Evolutionary conservation across 2,888 invertebrate genomes (phyloP).

Genomic region (Ophion costatus): DNA sequence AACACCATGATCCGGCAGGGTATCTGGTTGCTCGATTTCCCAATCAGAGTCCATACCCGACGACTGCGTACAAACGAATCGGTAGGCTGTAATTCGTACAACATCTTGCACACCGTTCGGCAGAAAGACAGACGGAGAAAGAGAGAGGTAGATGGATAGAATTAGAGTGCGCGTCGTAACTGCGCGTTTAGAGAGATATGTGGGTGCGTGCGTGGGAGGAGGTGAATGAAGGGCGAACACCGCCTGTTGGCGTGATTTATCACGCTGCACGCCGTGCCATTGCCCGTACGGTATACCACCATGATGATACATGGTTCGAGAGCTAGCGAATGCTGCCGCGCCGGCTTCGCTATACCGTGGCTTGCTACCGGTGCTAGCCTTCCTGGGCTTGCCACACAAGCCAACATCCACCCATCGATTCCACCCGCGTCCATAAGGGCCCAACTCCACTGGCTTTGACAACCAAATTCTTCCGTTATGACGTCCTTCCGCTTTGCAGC

Average conservation of each 20-base stretch:
- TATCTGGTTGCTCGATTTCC: background rate
- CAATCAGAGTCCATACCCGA: conserved; percentile 67
- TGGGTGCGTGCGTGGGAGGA: conserved; percentile 71
- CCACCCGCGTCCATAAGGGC: conserved; percentile 17
- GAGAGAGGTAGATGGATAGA: conserved; percentile 23
- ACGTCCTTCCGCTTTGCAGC: conserved; percentile 14
- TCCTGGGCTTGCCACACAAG: conserved; percentile 24
- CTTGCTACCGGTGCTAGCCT: conserved; percentile 35
- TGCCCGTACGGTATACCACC: conserved; percentile 77
- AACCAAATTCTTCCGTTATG: conserved; percentile 1
- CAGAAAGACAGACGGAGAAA: conserved; percentile 51
- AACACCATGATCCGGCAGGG: background rate
- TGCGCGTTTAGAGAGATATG: conserved; percentile 61
- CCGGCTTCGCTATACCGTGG: conserved; percentile 32
- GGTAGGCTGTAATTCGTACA: conserved; percentile 59
- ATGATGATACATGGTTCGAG: conserved; percentile 79
- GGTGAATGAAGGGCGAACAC: conserved; percentile 80
- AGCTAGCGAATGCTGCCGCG: conserved; percentile 61
- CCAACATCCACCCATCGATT: background rate
- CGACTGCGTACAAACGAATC: conserved; percentile 78
- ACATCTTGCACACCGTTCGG: conserved; percentile 20
- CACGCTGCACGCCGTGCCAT: conserved; percentile 77
- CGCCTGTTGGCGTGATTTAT: conserved; percentile 82
- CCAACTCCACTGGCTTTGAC: background rate
- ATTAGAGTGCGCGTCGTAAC: conserved; percentile 59